Conservation (phyloP, 2,113 vertebrate species). For the Leptosomus discolor region DNA sequence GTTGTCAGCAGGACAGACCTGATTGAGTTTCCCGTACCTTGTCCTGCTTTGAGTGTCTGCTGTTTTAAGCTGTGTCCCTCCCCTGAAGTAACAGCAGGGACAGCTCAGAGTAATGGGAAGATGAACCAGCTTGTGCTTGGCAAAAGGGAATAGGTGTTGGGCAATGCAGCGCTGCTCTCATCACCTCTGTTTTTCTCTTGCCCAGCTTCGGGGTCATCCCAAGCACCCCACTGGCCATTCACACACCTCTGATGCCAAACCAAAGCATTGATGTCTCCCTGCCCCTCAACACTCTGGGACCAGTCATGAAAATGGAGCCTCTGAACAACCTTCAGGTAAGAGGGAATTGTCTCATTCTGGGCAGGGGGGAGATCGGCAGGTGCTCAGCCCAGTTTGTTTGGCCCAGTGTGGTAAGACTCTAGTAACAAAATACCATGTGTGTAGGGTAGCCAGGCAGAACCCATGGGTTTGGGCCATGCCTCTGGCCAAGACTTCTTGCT, state of each 20-base stretch:
- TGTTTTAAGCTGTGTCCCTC: background rate
- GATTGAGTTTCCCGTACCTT: background rate
- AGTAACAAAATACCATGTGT: background rate
- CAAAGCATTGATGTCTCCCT: conserved; percentile 95
- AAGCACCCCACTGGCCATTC: conserved; percentile 89
- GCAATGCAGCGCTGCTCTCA: background rate
- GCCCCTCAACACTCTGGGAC: conserved; percentile 94
- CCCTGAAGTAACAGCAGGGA: background rate
- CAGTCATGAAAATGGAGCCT: conserved; percentile 99
- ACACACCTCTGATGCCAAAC: conserved; percentile 97
- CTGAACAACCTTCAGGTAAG: conserved; percentile 97
- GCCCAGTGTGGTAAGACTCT: background rate
- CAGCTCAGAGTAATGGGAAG: background rate
- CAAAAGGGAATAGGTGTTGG: background rate
- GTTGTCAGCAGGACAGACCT: background rate
- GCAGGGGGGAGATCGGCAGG: background rate
- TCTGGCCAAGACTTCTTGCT: background rate
- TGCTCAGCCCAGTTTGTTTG: background rate
- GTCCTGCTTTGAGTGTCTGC: background rate
- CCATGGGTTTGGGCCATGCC: accelerated
- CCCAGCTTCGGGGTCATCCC: conserved; percentile 93
- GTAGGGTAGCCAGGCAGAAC: background rate
- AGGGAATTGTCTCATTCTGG: background rate
- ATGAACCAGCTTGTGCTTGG: background rate
- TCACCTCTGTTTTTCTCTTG: background rate